Evolutionary conservation across 64 coral and sea anemone genomes (phyloP), one percentile per base, ranked within the genome.

Genomic region (Stichodactyla mertensii): DNA sequence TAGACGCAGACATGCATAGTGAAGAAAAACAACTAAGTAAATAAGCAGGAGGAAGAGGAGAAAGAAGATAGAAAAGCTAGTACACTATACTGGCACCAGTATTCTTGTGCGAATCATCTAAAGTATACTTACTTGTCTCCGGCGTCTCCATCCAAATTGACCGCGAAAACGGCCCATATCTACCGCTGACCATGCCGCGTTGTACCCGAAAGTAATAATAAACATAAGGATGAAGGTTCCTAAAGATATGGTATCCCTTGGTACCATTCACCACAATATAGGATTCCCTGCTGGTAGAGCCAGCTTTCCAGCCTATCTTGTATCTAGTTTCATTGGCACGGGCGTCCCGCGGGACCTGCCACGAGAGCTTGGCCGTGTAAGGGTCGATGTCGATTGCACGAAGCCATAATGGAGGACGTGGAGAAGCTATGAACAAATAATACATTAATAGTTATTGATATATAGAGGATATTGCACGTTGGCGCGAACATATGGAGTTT

Each of bases 171-270:
- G 20, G 45, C 2, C 90, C 90, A 78, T 80, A 92, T 14, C n/a
- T 82, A 11, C 90, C 90, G 67, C 80, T 59, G 52, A 56, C 31
- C 18, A 55, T 71, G 15, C 90, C 90, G 54, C 61, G 69, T 60
- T 86, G 77, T 14, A 92, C 77, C 8, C 90, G 74, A 81, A 92
- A 92, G 20, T 66, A 83, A 13, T 92, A 92, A 55, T 83, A 31
- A 1, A 59, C 79, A 83, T 92, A 87, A n/a, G 86, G 77, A 12
- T 52, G n/a, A 9, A 92, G 90, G 70, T 87, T 24, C 18, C 45
- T 82, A 4, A 92, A 55, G 27, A 79, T 83, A 54, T 85, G 36
- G 36, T 60, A 83, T 7, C 62, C 79, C 20, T 86, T 70, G 18
- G 60, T 69, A 22, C 90, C 90, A 52, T 79, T 55, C 54, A 92